Evolutionary conservation across 2,113 vertebrate species (phyloP).

Genomic region (Rutilus rutilus): DNA sequence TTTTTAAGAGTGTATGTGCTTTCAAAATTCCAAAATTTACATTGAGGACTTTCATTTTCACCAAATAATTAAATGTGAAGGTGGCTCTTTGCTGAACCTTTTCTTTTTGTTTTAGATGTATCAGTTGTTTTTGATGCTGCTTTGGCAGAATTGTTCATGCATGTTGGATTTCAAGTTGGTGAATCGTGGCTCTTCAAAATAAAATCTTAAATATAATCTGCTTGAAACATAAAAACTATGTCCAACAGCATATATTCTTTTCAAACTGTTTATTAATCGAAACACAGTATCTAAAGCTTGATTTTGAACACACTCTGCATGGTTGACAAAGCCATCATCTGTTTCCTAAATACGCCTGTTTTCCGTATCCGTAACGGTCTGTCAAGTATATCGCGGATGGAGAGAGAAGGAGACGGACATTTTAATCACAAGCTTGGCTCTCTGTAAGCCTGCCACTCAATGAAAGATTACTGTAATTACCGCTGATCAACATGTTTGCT

Average conservation of each 20-base stretch:
- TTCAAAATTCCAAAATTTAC: background rate
- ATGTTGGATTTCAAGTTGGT: background rate
- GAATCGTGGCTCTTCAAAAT: too few relatives aligned
- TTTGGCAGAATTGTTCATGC: background rate
- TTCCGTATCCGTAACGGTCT: background rate
- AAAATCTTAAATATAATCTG: too few relatives aligned
- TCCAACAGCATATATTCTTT: background rate
- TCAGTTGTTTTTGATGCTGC: background rate
- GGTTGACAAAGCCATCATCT: constrained; percentile 16
- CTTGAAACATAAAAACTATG: too few relatives aligned
- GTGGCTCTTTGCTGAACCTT: too few relatives aligned
- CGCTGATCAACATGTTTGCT: constrained; percentile 78
- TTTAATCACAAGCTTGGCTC: constrained; percentile 62
- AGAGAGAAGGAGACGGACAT: constrained; percentile 48
- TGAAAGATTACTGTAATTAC: constrained; percentile 77
- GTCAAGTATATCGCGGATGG: constrained; percentile 27
- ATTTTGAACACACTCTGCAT: constrained; percentile 19
- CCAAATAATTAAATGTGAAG: background rate
- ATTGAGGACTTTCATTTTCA: background rate
- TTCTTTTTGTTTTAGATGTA: background rate
- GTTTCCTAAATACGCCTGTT: constrained; percentile 24
- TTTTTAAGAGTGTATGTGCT: background rate
- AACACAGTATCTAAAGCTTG: background rate
- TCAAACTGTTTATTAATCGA: background rate
- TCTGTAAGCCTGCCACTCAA: constrained; percentile 50